Evolutionary conservation across 2,888 invertebrate genomes (phyloP).

Genomic region (Formica aserva): DNA sequence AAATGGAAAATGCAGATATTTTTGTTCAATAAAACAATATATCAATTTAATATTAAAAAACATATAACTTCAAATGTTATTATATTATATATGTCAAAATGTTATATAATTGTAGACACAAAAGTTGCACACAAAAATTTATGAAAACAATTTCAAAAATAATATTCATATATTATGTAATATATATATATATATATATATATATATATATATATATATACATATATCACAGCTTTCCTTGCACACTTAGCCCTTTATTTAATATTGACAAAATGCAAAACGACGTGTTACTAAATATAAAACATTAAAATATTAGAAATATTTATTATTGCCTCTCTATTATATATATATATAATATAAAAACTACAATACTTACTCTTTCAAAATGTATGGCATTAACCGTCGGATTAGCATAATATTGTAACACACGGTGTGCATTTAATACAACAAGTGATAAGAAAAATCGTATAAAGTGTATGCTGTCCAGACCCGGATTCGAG

Average conservation of each 20-base stretch:
- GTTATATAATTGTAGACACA: background rate
- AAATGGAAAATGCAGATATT: background rate
- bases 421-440: background rate
- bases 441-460: background rate
- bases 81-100: background rate
- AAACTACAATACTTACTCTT: background rate
- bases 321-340: background rate
- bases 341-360: background rate
- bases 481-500: background rate
- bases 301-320: background rate
- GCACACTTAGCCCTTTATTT: background rate
- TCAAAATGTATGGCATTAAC: background rate
- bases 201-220: too few relatives aligned
- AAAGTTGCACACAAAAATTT: background rate
- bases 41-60: background rate
- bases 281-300: background rate
- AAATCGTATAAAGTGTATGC: background rate
- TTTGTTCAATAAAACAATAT: background rate
- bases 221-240: too few relatives aligned
- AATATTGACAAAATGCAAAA: background rate
- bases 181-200: background rate
- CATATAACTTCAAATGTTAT: background rate
- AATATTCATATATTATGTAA: background rate
- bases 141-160: background rate
- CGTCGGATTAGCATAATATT: background rate